A percentile compares a stretch with the other conserved stretches of the same genome.
Evolutionary conservation across 2,113 vertebrate species (phyloP).

Genomic region (Grammomys surdaster): DNA sequence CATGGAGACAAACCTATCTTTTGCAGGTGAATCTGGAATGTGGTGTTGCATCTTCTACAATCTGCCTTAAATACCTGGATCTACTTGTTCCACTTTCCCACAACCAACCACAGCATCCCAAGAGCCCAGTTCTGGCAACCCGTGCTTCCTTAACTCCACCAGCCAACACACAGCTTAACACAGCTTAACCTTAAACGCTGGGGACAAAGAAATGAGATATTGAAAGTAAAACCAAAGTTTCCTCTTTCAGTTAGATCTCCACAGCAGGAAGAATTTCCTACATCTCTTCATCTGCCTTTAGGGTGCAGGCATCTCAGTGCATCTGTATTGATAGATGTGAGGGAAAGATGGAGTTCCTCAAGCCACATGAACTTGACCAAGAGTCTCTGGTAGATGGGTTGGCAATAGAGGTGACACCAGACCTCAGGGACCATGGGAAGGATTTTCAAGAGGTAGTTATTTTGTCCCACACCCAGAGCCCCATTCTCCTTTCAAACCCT

Average conservation of each 20-base stretch:
- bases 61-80: background rate
- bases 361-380: fast-evolving
- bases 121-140: fast-evolving
- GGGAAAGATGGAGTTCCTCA: no score
- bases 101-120: fast-evolving
- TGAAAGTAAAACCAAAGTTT: fast-evolving
- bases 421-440: background rate
- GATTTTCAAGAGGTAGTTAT: background rate
- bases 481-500: background rate
- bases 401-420: fast-evolving
- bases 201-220: background rate
- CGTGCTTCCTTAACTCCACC: background rate
- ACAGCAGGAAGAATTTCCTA: background rate
- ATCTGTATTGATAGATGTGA: background rate
- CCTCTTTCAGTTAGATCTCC: background rate
- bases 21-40: background rate
- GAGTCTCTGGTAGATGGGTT: background rate
- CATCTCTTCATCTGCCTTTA: fast-evolving
- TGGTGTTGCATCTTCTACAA: fast-evolving
- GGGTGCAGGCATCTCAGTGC: fast-evolving
- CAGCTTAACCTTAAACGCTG: background rate
- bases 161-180: background rate
- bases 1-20: background rate
- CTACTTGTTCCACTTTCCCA: fast-evolving
- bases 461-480: background rate